Evolutionary conservation across 1,140 invertebrate species (phyloP), one percentile per base, ranked within the genome.

Genomic region (Aphelinus atriplicis): DNA sequence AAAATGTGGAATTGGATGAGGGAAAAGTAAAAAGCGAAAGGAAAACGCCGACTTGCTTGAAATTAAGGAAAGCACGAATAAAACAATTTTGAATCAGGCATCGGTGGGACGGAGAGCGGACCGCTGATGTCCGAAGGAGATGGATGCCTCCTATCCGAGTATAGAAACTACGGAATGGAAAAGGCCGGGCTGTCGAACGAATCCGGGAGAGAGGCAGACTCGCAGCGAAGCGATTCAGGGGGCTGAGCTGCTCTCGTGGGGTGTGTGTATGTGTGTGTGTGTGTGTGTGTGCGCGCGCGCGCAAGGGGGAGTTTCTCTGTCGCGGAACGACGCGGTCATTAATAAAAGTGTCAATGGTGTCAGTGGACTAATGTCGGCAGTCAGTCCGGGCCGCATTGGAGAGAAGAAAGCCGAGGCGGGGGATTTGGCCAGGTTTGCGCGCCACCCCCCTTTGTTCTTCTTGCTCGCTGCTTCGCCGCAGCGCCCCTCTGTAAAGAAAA

Each of bases 331-430:
- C 79, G 80, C 77, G 73, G 81, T 85, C 85, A 86, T 86, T 86
- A 86, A 86, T 86, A 86, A 86, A 85, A 85, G 84, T 85, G 84
- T 86, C 84, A 85, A 86, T 86, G 83, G 84, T 85, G 85, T 86
- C 85, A 84, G 81, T 85, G 83, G 84, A 86, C 85, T 86, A 86
- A 86, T 86, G 85, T 83, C 77, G 80, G 82, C 78, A 85, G 84
- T 85, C 84, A 81, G 81, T 86, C 82, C 58, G 58, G 51, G 51
- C 71, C 65, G 58, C 47, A 69, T 74, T 67, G 64, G 64, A 67
- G 72, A 58, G 42, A 65, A 74, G 51, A 50, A 45, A 7, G 9
- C 4, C 45, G 6, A 53, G 51, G 51, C 4, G 9, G 9, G 51
- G 51, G 51, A 6, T 9, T 9, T 53, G 9, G 4, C 51, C 51